These are phyloP conservation scores for Hemitrygon akajei DNA, from an alignment of 2,797 vertebrate species.

Conservation along the genomic window DNA sequence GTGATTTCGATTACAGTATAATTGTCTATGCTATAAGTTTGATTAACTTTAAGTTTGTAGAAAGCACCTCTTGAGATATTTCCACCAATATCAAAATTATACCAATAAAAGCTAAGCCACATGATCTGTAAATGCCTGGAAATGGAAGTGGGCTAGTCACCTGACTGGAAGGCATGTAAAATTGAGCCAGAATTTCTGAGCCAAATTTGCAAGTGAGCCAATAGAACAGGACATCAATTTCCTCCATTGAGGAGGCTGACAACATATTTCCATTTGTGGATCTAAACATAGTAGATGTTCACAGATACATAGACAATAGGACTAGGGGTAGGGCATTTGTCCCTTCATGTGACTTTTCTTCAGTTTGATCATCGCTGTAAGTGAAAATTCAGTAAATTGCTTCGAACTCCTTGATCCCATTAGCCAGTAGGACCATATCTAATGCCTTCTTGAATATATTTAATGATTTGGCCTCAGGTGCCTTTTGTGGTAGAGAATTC, in stretches of 20 bases:
- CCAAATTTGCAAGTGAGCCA: not conserved
- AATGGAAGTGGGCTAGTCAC: not conserved
- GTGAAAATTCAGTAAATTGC: too few species aligned
- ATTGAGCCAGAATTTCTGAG: not conserved
- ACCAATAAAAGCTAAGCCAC: not conserved
- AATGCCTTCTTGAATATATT: too few species aligned
- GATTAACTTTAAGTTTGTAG: not conserved
- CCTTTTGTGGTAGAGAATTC: too few species aligned
- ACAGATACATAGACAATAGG: too few species aligned
- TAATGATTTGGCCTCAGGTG: too few species aligned
- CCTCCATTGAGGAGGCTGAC: not conserved
- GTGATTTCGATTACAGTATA: not conserved
- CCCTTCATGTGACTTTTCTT: too few species aligned
- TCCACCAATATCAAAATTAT: not conserved
- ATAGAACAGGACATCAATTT: not conserved
- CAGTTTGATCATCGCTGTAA: too few species aligned
- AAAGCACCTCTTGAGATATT: not conserved
- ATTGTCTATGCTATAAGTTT: not conserved
- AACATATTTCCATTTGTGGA: not conserved
- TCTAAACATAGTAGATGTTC: too few species aligned
- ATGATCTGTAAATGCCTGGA: not conserved
- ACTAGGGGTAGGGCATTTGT: too few species aligned
- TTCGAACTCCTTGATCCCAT: too few species aligned
- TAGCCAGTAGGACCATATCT: too few species aligned
- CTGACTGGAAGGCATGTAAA: not conserved